A percentile compares a stretch with the other conserved stretches of the same genome.
phyloP scores from a whole-genome alignment of 2,797 vertebrate genomes.

The Sebastes oblongus region DNA sequence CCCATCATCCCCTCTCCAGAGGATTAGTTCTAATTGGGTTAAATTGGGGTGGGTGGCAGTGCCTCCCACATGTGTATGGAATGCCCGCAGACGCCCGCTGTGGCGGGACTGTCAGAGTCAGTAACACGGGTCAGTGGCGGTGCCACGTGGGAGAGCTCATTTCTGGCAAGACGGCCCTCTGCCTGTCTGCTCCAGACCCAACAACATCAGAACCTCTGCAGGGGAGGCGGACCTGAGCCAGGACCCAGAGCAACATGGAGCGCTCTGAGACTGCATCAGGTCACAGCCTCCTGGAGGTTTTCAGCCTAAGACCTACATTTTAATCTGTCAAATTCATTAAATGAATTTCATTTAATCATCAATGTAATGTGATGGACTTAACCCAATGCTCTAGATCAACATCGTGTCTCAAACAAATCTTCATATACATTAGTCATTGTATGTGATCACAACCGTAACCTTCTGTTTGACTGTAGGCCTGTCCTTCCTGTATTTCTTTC shows the following conservation, averaged over 20 bases:
- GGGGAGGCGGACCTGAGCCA: conserved; percentile 70
- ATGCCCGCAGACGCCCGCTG: conserved; percentile 78
- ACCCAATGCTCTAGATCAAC: background rate
- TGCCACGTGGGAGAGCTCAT: conserved; percentile 79
- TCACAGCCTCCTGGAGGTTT: conserved; percentile 47
- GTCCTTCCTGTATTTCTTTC: conserved; percentile 25
- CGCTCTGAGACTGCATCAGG: conserved; percentile 45
- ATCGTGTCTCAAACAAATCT: background rate
- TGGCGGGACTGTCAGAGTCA: conserved; percentile 83
- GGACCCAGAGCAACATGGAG: conserved; percentile 56
- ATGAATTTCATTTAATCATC: conserved; percentile 35
- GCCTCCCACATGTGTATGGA: conserved; percentile 81
- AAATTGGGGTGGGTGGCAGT: conserved; percentile 81
- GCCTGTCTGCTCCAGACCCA: conserved; percentile 64
- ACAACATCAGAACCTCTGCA: conserved; percentile 71
- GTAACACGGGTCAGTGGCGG: conserved; percentile 80
- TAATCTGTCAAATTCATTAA: conserved; percentile 38
- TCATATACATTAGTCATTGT: background rate
- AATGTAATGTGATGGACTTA: background rate
- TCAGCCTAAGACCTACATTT: conserved; percentile 32
- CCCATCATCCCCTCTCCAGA: conserved; percentile 69
- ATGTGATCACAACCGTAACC: background rate
- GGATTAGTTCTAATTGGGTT: conserved; percentile 85
- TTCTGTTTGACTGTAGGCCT: background rate
- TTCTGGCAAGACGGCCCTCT: conserved; percentile 66